These are phyloP conservation scores for Illadopsis cleaveri DNA, from an alignment of 2,113 vertebrate genomes.

Conservation along the genomic window DNA sequence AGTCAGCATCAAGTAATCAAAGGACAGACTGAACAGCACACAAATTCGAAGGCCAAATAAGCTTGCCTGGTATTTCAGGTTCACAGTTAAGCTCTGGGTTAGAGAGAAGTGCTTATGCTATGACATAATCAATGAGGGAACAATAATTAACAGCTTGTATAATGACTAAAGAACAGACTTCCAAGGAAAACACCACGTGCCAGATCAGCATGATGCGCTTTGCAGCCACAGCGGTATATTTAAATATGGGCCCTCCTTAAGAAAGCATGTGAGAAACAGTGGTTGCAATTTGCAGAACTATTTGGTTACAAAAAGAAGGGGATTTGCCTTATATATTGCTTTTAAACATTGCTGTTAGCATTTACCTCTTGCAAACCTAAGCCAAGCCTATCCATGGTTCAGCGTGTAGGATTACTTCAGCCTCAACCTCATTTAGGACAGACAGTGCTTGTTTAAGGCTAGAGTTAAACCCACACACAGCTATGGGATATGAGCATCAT, in stretches of 20 bases:
- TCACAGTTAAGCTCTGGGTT: background rate
- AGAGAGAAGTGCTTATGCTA: background rate
- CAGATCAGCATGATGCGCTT: rapidly evolving
- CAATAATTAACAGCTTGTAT: background rate
- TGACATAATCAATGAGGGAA: background rate
- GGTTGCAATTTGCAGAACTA: background rate
- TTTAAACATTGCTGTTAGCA: background rate
- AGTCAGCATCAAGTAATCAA: background rate
- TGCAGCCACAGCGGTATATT: background rate
- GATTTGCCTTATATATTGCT: background rate
- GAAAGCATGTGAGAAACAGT: background rate
- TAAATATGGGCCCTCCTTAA: background rate
- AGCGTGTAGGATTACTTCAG: constrained; percentile 41
- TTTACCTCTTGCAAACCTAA: background rate
- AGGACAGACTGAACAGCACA: background rate
- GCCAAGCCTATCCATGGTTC: background rate
- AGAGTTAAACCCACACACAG: constrained; percentile 54
- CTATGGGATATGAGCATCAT: background rate
- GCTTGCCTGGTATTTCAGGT: background rate
- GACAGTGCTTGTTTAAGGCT: constrained; percentile 61
- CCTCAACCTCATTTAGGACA: background rate
- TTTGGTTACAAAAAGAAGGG: background rate
- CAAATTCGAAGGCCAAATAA: background rate
- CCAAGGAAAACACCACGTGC: background rate
- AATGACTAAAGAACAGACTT: background rate